Conservation (phyloP, 2,797 vertebrate genomes). For the Gambelia wislizenii region DNA sequence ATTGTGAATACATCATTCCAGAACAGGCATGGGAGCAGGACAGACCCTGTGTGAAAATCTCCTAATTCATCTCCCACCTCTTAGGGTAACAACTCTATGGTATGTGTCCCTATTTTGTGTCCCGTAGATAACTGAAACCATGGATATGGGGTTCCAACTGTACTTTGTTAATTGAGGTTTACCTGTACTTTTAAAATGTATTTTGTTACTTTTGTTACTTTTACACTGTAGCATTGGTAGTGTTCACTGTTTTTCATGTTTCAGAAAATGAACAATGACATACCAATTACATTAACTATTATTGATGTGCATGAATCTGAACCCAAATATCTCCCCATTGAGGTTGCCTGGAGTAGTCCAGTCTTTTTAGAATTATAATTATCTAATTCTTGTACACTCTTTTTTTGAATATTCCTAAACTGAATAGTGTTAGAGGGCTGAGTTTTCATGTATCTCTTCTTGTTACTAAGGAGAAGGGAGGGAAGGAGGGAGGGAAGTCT, state of each 20-base stretch:
- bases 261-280: neutral
- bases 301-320: neutral
- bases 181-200: too few species aligned
- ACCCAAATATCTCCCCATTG: neutral
- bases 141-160: too few species aligned
- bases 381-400: neutral
- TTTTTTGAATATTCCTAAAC: slow-evolving; percentile 24
- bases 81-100: too few species aligned
- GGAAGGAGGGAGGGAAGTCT: neutral
- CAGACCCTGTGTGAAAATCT: too few species aligned
- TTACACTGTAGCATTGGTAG: too few species aligned
- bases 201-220: neutral
- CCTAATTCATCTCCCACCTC: too few species aligned
- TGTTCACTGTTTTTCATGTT: neutral
- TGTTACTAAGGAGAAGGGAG: neutral
- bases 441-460: neutral
- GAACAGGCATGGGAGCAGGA: too few species aligned
- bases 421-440: neutral
- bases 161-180: too few species aligned
- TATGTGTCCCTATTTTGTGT: too few species aligned
- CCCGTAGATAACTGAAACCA: too few species aligned
- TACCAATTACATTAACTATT: too few species aligned
- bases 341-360: neutral
- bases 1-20: too few species aligned
- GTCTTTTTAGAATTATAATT: neutral